phyloP scores from a whole-genome alignment of 2,888 invertebrate species.

The Leucozona laternaria region DNA sequence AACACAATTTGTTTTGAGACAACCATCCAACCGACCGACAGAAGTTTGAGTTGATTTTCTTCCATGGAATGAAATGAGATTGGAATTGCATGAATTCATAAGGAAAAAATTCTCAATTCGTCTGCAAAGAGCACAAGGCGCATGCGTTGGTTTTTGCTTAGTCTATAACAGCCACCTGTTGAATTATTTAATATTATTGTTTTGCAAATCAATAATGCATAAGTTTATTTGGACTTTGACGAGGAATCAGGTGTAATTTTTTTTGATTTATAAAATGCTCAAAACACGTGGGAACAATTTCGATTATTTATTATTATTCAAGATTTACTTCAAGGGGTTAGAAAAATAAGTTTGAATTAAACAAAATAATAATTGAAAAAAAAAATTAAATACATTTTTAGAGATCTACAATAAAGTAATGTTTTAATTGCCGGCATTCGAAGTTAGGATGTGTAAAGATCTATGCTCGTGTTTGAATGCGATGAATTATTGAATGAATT shows the following conservation, averaged over 20 bases:
- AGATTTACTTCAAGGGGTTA: too few relatives aligned
- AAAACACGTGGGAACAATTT: too few relatives aligned
- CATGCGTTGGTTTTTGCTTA: conserved; percentile 7
- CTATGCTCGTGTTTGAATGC: too few relatives aligned
- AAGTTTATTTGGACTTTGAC: neutral
- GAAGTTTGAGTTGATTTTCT: conserved; percentile 27
- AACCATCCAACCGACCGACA: neutral
- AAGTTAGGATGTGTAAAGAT: too few relatives aligned
- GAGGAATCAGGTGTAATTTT: neutral
- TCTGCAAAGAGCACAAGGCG: conserved; percentile 16
- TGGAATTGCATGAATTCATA: neutral
- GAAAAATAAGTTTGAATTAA: too few relatives aligned
- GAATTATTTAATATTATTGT: conserved; percentile 35
- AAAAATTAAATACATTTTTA: too few relatives aligned
- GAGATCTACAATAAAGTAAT: too few relatives aligned
- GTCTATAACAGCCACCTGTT: conserved; percentile 35
- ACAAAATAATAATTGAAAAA: too few relatives aligned
- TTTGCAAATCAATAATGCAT: conserved; percentile 1
- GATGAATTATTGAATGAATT: too few relatives aligned
- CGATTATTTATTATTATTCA: too few relatives aligned
- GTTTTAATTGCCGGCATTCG: too few relatives aligned
- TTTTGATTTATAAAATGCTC: neutral
- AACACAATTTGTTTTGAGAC: too few relatives aligned
- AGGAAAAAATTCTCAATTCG: neutral
- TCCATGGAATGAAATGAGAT: conserved; percentile 10